Base-by-base conservation (phyloP, 1,140 invertebrate species). In the Saxidomus purpurata region DNA sequence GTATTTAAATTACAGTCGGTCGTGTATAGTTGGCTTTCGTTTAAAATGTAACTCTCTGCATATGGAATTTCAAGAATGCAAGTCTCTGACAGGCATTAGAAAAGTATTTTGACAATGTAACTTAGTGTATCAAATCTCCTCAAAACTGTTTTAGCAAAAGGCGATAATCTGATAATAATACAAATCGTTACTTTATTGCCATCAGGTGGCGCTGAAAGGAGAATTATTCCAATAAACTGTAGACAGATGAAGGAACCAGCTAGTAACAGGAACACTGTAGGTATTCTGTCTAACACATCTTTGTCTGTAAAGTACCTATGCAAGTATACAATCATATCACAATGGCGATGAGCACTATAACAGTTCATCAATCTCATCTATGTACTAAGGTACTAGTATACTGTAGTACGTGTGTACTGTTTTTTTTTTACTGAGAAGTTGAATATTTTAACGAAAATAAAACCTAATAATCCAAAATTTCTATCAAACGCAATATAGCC, bases 261-360 rank as follows among this genome's bases (percentile, higher is more conserved):
- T 22, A 84, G 36, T 34, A 84, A 38, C 11, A 84, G 38, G 31
- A 84, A 84, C 9, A 84, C 1, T 15, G 13, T 28, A 3, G 81
- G 81, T 69, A 84, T 49, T 40, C 81, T 49, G 63, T 84, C 81
- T 25, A 84, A 71, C 1, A 84, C 11, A 43, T 31, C 34, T n/a
- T 49, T 28, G 22, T 84, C 43, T 55, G 81, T 84, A 49, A 84
- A 84, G 34, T 84, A 84, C 47, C 81, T 84, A 61, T 47, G 69
- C 49, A 43, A 63, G 67, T 77, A 25, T 31, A 74, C 31, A 38
- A 74, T 34, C 4, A 11, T 17, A 74, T 3, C 69, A 34, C 9
- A 38, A 36, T 34, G 34, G 34, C 4, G 3, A 34, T 25, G 71
- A 43, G n/a, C n/a, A n/a, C n/a, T n/a, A n/a, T n/a, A n/a, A n/a